These are phyloP conservation scores for Mus spicilegus DNA, from an alignment of 2,113 vertebrate genomes.

Conservation along the genomic window DNA sequence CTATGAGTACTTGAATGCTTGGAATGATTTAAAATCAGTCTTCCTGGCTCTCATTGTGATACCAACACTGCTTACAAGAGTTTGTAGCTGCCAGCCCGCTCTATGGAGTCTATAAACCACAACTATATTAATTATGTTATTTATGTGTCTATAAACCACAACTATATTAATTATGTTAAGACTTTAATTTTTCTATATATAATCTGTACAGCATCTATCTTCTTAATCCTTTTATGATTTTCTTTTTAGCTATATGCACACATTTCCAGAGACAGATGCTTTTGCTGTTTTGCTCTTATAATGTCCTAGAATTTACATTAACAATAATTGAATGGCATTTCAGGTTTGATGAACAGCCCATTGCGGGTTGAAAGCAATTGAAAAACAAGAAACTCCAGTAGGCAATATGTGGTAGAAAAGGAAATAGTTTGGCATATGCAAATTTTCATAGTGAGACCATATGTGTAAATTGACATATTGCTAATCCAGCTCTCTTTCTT, in stretches of 20 bases:
- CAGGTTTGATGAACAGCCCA: neutral
- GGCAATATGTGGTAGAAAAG: neutral
- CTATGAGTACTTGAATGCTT: neutral
- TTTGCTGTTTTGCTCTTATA: neutral
- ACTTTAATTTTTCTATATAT: neutral
- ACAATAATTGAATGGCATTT: constrained; percentile 16
- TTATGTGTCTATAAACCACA: too few relatives aligned
- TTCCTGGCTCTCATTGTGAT: neutral
- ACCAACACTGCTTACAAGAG: neutral
- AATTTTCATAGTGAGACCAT: constrained; percentile 27
- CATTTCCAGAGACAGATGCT: neutral
- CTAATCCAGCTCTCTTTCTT: neutral
- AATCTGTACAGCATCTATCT: neutral
- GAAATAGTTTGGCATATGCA: constrained; percentile 7
- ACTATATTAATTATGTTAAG: neutral
- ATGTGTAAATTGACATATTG: neutral
- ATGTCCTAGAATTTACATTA: neutral
- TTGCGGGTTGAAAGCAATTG: neutral
- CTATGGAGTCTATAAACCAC: neutral
- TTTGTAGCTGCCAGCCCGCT: neutral
- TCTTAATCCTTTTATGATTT: neutral
- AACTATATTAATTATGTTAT: neutral
- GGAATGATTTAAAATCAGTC: constrained; percentile 12
- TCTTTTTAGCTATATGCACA: neutral
- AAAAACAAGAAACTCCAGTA: neutral